Base-by-base conservation (phyloP, 1,140 invertebrate genomes). In the Condylostylus longicornis region DNA sequence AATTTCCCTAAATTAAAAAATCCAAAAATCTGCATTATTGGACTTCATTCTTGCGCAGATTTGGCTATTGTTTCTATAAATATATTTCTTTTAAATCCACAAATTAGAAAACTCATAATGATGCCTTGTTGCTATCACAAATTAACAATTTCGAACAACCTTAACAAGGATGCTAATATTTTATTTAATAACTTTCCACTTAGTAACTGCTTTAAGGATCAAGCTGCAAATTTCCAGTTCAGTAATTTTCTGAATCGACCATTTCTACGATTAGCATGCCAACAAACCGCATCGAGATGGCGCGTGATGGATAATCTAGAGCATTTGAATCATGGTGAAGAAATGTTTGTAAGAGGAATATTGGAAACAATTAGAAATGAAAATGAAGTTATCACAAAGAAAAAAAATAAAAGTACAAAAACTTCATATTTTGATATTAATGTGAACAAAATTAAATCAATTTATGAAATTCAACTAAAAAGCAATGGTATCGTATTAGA, bases 81-180 rank as follows among this genome's bases (percentile, higher is more conserved):
- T 51, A 61, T 86, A 45, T 89, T 83, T 64, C 45, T 71, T 12
- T 61, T 70, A 44, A 71, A 78, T 58, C 49, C 65, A 18, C 48
- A 61, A 19, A 73, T 73, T 4, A 63, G 64, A 33, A 58, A 68
- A 14, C 47, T 87, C 10, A 68, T 78, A 28, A 69, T 87, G 23
- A 75, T 88, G 58, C 77, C 82, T 5, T 91, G 86, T 51, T 91
- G 86, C 48, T 90, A 90, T 51, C 85, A 89, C 59, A 83, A 82
- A 57, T 63, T 84, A 38, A 47, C 48, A 1, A 34, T 54, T 7
- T 22, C 14, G 27, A 19, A 18, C 21, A 12, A 27, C 25, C n/a
- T 6, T n/a, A 25, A 17, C 17, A 36, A 18, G 3, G n/a, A 7
- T 13, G 15, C n/a, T 17, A 27, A 17, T 7, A 5, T 29, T 46